Conservation (phyloP, 2,888 invertebrate genomes). For the Leptopilina drosophilae region DNA sequence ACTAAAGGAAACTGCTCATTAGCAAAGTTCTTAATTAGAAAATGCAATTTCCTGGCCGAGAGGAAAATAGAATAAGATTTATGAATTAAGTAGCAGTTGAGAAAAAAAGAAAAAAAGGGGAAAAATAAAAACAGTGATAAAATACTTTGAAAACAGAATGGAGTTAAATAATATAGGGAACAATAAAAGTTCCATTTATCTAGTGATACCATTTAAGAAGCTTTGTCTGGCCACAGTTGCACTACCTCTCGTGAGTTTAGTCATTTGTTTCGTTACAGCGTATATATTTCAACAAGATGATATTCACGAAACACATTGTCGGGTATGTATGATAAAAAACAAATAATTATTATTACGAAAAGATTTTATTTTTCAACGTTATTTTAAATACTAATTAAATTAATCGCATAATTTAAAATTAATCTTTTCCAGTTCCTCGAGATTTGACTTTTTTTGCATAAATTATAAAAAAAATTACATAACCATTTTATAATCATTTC, state of each 20-base stretch:
- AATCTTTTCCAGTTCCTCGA: no score
- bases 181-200: slow-evolving; percentile 80
- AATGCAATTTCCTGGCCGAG: background rate
- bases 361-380: background rate
- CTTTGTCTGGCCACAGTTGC: slow-evolving; percentile 90
- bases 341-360: background rate
- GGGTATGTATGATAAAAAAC: slow-evolving; percentile 81
- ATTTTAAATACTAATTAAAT: no score
- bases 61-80: background rate
- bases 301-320: slow-evolving; percentile 96
- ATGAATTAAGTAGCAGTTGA: background rate
- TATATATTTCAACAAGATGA: slow-evolving; percentile 95
- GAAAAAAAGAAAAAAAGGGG: background rate
- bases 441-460: no score
- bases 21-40: background rate
- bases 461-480: no score
- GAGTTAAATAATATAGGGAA: slow-evolving; percentile 72
- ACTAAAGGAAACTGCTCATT: slow-evolving; percentile 3
- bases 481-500: no score
- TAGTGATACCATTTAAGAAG: slow-evolving; percentile 86
- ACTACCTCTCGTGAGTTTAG: slow-evolving; percentile 89
- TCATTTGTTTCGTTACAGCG: slow-evolving; percentile 92
- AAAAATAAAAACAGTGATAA: background rate
- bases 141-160: slow-evolving; percentile 60
- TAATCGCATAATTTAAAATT: no score